These are phyloP conservation scores for Microplitis manilae DNA, from an alignment of 2,888 invertebrate species.

Conservation along the genomic window DNA sequence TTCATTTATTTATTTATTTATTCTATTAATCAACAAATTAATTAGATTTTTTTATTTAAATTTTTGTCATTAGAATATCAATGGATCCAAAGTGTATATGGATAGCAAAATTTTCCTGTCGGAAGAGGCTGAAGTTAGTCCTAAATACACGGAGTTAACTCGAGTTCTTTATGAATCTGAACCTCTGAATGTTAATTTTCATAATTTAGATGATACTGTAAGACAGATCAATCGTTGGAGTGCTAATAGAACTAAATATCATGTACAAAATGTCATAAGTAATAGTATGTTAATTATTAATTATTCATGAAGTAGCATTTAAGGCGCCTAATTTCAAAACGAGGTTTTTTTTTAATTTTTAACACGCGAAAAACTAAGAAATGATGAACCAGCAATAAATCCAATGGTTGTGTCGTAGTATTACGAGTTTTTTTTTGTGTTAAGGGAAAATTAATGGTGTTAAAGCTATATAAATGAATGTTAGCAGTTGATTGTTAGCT, in stretches of 20 bases:
- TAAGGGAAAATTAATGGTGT: too few relatives aligned
- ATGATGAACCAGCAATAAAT: too few relatives aligned
- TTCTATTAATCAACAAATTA: too few relatives aligned
- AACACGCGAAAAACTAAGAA: too few relatives aligned
- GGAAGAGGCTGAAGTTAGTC: not conserved
- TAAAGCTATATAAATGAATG: too few relatives aligned
- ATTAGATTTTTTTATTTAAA: not conserved
- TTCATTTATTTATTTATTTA: not conserved
- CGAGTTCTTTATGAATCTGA: not conserved
- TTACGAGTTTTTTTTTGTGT: too few relatives aligned
- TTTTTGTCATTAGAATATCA: not conserved
- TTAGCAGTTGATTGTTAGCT: too few relatives aligned
- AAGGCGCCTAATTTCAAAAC: too few relatives aligned
- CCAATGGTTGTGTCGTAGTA: too few relatives aligned
- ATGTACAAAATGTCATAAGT: not conserved
- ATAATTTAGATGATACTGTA: not conserved
- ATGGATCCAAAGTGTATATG: not conserved
- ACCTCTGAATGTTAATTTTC: not conserved
- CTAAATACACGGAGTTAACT: not conserved
- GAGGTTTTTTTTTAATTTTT: too few relatives aligned
- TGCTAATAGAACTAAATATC: not conserved
- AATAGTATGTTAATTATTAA: not conserved
- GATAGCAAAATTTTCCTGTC: not conserved
- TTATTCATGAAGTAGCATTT: too few relatives aligned
- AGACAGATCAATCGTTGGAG: conserved; percentile 10